Percentiles rank a stretch among this genome's conserved stretches.
Evolutionary conservation across 1,140 invertebrate species (phyloP).

Genomic region (Orius insidiosus): DNA sequence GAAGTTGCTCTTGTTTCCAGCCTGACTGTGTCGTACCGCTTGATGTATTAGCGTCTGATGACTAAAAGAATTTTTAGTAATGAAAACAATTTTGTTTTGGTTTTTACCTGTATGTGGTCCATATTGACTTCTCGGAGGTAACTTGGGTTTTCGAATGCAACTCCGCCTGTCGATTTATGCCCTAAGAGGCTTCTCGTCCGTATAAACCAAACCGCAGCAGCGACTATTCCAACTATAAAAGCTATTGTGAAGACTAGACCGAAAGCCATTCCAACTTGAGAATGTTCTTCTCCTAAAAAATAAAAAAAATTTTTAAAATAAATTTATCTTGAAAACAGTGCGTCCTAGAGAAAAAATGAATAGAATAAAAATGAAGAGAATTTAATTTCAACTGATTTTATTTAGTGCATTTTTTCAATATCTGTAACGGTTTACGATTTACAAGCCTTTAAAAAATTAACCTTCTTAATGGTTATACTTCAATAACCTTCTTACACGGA

Average conservation of each 20-base stretch:
- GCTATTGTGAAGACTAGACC: conserved; percentile 44
- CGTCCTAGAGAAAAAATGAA: too few relatives aligned
- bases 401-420: too few relatives aligned
- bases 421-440: too few relatives aligned
- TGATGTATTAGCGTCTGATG: background rate
- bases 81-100: conserved; percentile 1
- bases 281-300: conserved; percentile 26
- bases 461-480: too few relatives aligned
- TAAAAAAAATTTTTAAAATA: background rate
- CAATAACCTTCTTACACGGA: too few relatives aligned
- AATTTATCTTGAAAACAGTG: too few relatives aligned
- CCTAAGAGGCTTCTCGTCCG: conserved; percentile 38
- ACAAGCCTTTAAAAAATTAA: too few relatives aligned
- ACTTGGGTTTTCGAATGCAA: conserved; percentile 72
- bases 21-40: conserved; percentile 21
- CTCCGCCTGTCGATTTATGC: conserved; percentile 36
- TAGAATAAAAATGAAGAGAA: too few relatives aligned
- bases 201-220: conserved; percentile 44
- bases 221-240: conserved; percentile 40
- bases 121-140: conserved; percentile 58
- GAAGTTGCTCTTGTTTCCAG: conserved; percentile 37
- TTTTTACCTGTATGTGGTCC: conserved; percentile 47
- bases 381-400: too few relatives aligned
- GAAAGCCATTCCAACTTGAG: conserved; percentile 39
- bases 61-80: background rate